Base-by-base conservation (phyloP, 2,888 invertebrate species). In the Cryptocephalus primarius region DNA sequence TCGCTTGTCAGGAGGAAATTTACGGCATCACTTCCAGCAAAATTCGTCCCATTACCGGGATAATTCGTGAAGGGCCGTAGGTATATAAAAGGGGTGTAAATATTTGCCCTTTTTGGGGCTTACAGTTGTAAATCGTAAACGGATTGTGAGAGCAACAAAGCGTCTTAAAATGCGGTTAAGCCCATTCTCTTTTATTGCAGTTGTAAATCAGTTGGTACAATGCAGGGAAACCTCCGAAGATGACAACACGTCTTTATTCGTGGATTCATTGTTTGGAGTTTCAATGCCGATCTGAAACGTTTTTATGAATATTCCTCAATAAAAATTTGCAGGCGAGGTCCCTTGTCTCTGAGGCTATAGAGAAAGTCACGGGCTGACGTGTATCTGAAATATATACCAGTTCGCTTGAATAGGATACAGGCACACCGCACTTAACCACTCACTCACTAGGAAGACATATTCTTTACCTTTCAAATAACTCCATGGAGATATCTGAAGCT, bases 31-130 rank as follows among this genome's bases (percentile, higher is more conserved):
- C 40, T 51, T 54, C 46, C 45, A 44, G 47, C 43, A 49, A 53
- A 53, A 55, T 45, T 44, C 48, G 44, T 50, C 49, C 44, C 40
- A 46, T 49, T 52, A 48, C 47, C 46, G 33, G 46, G 48, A 54
- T 48, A 48, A 50, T 47, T 42, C 47, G 47, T 51, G 46, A 50
- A 54, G 48, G 47, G 44, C 46, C 49, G 43, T 47, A 22, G 44
- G 45, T 44, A 51, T 49, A 50, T 43, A 47, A 55, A 56, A 55
- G 55, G 56, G 58, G 57, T 57, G 55, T 57, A 58, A 58, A 58
- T 58, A 57, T 58, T 58, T 58, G 53, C 52, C 53, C 48, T 48
- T 51, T 52, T 46, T 54, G 56, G 54, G 54, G 55, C 49, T 56
- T 57, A 48, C 42, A 46, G 49, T 50, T 53, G 53, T 55, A 52